Percentiles rank a stretch among this genome's conserved stretches.
Conservation (phyloP, 2,113 vertebrate genomes). For the Dicrurus megarhynchus region DNA sequence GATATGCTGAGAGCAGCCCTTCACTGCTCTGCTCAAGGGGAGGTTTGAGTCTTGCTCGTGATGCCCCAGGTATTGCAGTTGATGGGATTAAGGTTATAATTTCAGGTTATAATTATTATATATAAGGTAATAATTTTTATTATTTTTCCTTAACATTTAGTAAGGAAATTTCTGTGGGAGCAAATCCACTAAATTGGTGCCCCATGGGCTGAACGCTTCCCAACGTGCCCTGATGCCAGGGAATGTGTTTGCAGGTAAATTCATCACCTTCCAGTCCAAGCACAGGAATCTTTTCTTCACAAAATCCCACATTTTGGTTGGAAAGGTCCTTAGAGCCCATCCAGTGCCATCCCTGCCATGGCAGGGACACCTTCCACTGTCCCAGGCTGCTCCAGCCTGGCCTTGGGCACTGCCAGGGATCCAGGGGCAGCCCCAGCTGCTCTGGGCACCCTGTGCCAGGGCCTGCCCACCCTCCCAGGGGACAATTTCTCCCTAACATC, state of each 20-base stretch:
- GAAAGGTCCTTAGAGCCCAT: fast-evolving
- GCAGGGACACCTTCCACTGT: background rate
- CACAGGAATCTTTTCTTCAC: fast-evolving
- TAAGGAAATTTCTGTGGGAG: background rate
- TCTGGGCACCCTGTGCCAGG: background rate
- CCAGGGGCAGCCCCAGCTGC: background rate
- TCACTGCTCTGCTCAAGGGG: fast-evolving
- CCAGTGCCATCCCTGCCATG: background rate
- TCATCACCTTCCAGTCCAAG: background rate
- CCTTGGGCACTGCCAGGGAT: background rate
- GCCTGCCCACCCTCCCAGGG: fast-evolving
- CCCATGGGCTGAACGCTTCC: fast-evolving
- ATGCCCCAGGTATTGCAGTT: background rate
- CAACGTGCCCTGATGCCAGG: fast-evolving
- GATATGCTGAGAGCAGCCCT: fast-evolving
- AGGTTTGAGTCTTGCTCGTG: too few relatives aligned
- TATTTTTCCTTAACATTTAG: background rate
- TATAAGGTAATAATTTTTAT: too few relatives aligned
- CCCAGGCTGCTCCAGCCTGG: background rate
- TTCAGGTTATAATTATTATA: background rate
- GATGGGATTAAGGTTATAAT: background rate
- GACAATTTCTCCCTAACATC: fast-evolving
- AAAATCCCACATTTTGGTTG: background rate
- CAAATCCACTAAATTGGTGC: fast-evolving
- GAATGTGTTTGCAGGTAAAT: fast-evolving